phyloP scores from a whole-genome alignment of 1,140 invertebrate species.

The Drosophila elegans region DNA sequence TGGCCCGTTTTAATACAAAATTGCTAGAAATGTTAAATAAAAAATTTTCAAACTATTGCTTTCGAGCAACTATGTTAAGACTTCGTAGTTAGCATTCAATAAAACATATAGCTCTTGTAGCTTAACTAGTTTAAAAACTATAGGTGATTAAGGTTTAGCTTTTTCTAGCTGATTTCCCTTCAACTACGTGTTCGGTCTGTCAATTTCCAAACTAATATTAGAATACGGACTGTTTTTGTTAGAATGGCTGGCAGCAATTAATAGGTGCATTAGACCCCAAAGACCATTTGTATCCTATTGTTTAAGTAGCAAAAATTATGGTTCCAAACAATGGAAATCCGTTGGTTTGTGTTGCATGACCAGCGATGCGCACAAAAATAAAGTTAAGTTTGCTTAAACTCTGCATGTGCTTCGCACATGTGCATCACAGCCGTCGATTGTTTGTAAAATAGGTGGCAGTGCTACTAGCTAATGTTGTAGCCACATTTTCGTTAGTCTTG shows the following conservation, averaged over 20 bases:
- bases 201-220: not conserved
- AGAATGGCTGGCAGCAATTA: conserved; percentile 50
- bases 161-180: no score
- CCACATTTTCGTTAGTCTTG: conserved; percentile 19
- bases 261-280: conserved; percentile 27
- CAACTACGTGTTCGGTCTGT: no score
- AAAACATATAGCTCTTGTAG: no score
- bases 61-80: no score
- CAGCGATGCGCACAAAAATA: conserved; percentile 69
- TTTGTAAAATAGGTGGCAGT: conserved; percentile 6
- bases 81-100: no score
- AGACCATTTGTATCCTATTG: conserved; percentile 9
- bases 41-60: no score
- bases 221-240: not conserved
- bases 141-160: no score
- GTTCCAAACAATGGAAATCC: conserved; percentile 60
- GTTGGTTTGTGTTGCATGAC: conserved; percentile 40
- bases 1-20: no score
- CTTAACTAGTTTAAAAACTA: no score
- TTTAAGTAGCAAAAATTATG: conserved; percentile 39
- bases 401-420: conserved; percentile 65
- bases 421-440: conserved; percentile 21
- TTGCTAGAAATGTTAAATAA: no score
- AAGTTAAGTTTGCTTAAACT: conserved; percentile 48
- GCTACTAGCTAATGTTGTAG: conserved; percentile 14